Evolutionary conservation across 2,888 invertebrate genomes (phyloP), one percentile per base, ranked within the genome.

Genomic region (Rambutsinella grinnellia): DNA sequence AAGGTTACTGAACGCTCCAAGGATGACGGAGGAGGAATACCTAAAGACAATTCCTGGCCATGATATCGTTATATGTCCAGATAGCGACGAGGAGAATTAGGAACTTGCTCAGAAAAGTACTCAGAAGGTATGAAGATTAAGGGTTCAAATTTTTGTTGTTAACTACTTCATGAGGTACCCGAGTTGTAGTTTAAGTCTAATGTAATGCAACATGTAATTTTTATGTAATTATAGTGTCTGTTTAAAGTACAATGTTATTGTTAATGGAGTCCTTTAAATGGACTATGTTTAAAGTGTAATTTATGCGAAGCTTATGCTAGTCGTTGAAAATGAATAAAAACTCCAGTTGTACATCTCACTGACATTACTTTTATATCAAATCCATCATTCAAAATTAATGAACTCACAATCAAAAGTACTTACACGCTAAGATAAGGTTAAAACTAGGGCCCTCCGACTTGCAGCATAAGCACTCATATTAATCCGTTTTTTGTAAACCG

Each of bases 71-170:
- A 26, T 80, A 3, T 61, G 71, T 19, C 68, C 72, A 13, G 78
- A 47, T 5, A 80, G 80, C 54, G 78, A 78, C 44, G 79, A 80
- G 3, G 80, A 80, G 17, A 36, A 51, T 15, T 23, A 23, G 6
- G 23, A 23, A 54, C 13, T 6, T 17, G 13, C 51, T 51, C 51
- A 10, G 8, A n/a, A n/a, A n/a, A n/a, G n/a, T n/a, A n/a, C n/a
- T n/a, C n/a, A n/a, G n/a, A n/a, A n/a, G n/a, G n/a, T n/a, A n/a
- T n/a, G n/a, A n/a, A n/a, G n/a, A n/a, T 21, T 21, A 61, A 15
- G 17, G 61, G 8, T 44, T 44, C 13, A 6, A 44, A 6, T 44
- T 44, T 21, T 24, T 2, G 13, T 54, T 54, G 54, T 13, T 13
- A 46, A 2, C 15, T 3, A 46, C 2, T 15, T n/a, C n/a, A n/a